phyloP scores from a whole-genome alignment of 2,888 invertebrate species.

The Drosophila atroscutellata region DNA sequence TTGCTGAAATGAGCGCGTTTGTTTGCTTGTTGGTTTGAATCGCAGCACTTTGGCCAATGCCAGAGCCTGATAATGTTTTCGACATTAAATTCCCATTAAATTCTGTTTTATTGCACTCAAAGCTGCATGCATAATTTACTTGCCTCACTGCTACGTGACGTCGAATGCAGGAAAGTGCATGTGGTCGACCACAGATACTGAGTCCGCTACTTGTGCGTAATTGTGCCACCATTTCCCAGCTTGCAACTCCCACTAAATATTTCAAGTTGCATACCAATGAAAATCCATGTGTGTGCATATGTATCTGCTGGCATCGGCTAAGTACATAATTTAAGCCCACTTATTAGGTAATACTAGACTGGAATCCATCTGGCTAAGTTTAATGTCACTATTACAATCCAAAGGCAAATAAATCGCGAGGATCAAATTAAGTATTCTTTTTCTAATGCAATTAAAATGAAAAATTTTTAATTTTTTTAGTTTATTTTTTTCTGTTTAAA shows the following conservation, averaged over 20 bases:
- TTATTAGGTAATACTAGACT: background rate
- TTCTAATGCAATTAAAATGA: background rate
- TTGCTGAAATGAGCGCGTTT: constrained; percentile 38
- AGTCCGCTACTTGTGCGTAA: constrained; percentile 27
- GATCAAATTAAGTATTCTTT: background rate
- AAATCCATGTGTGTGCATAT: background rate
- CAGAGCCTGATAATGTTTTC: constrained; percentile 70
- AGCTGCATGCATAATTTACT: constrained; percentile 73
- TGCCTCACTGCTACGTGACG: constrained; percentile 49
- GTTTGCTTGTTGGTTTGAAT: constrained; percentile 44
- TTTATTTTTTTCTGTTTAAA: background rate
- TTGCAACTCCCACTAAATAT: constrained; percentile 9
- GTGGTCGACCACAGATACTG: constrained; percentile 44
- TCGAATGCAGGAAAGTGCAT: constrained; percentile 54
- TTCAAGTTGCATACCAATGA: constrained; percentile 6
- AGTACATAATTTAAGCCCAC: background rate
- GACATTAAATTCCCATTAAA: constrained; percentile 75
- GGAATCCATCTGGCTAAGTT: background rate
- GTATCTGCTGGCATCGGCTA: background rate
- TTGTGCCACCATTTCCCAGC: constrained; percentile 9
- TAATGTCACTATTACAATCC: background rate
- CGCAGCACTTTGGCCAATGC: constrained; percentile 40
- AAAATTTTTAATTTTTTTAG: background rate
- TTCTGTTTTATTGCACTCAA: constrained; percentile 74
- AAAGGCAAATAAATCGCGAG: background rate